Conservation (phyloP, 2,113 vertebrate genomes). For the Felis catus region F.catus_Fca126_mat1.0 CM031413.1:119501-120000, state of each 20-base stretch:
- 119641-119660: accelerated
- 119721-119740: not conserved
- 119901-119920: too few species aligned
- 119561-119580: not conserved
- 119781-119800: not conserved
- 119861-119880: not conserved
- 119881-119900: too few species aligned
- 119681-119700: not conserved
- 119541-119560: not conserved
- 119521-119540: too few species aligned
- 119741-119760: not conserved
- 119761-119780: not conserved
- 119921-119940: too few species aligned
- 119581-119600: not conserved
- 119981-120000: constrained; percentile 49
- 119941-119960: not conserved
- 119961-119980: constrained; percentile 41
- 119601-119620: not conserved
- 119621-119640: too few species aligned
- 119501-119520: not conserved
- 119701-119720: not conserved
- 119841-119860: too few species aligned
- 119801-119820: not conserved
- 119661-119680: not conserved
- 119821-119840: accelerated